Base-by-base conservation (phyloP, 2,113 vertebrate genomes). In the Phainopepla nitens region DNA sequence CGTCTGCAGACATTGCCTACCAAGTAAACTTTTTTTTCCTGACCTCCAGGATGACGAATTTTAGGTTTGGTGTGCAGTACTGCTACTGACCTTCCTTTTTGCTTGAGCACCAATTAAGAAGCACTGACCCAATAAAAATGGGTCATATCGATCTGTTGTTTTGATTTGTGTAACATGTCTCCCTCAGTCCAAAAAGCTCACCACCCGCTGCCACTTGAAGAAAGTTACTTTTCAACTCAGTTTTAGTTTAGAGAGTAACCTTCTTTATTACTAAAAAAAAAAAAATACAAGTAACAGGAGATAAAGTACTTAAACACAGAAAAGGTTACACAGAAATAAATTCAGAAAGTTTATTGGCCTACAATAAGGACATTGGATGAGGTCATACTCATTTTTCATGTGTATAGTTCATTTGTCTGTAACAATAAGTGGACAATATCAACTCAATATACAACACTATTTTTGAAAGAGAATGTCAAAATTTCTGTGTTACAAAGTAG, bases 121-220 rank as follows among this genome's bases (percentile, higher is more conserved):
- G 82, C 88, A 72, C 10, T 91, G 93, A 88, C 88, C 89, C 80
- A 86, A 73, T 27, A 73, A 90, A 93, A 94, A 95, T 86, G 71
- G 94, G 94, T 90, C 92, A 36, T 66, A 95, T 77, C 2, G 50
- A 94, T 96, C 86, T 73, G 91, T 80, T 96, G 79, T 77, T 94
- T 90, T 90, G 89, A 90, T 91, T 87, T 85, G 75, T 85, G 65
- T 60, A 95, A 93, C 61, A 66, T 0, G 5, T 53, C 82, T 82
- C 61, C 7, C 77, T 72, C 17, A 2, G 42, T 58, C 70, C 58
- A 62, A 85, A 89, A 90, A 88, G 15, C 62, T 87, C 61, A 44
- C 78, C 66, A 72, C 54, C 42, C 25, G 0, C 3, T 61, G 70
- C 62, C 61, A 72, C 62, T 80, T 53, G 29, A 94, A 65, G 70